Conservation (phyloP, 2,113 vertebrate genomes). For the Cinclus cinclus region DNA sequence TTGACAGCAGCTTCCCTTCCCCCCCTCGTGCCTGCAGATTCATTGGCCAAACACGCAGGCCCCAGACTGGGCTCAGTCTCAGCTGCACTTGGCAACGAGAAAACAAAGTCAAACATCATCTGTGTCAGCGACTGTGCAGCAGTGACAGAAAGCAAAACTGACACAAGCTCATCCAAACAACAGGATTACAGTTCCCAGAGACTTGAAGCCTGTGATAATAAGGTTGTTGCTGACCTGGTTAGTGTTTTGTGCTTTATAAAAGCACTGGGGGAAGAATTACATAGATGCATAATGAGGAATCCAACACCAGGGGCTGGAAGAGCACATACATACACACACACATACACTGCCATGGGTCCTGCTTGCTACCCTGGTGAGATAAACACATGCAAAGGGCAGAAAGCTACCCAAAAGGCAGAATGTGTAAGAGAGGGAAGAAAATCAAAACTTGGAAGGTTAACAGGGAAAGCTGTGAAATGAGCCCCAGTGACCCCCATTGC, state of each 20-base stretch:
- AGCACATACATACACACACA: neutral
- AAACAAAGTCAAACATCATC: conserved; percentile 65
- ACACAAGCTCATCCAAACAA: conserved; percentile 61
- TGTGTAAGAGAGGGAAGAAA: neutral
- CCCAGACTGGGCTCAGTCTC: conserved; percentile 30
- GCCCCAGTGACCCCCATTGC: neutral
- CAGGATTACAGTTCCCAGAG: conserved; percentile 47
- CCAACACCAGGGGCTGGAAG: neutral
- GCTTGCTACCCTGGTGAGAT: neutral
- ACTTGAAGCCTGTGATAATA: conserved; percentile 20
- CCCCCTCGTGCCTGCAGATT: neutral
- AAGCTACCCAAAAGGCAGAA: neutral
- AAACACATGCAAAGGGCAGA: neutral
- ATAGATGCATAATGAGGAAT: neutral
- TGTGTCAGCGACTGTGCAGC: conserved; percentile 32
- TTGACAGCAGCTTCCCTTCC: neutral
- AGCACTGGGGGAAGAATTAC: neutral
- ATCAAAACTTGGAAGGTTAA: neutral
- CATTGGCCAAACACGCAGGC: neutral
- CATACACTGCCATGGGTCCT: neutral
- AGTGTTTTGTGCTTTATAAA: conserved; percentile 11
- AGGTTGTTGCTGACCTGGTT: conserved; percentile 58
- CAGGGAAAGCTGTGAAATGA: neutral
- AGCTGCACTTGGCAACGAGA: conserved; percentile 3
- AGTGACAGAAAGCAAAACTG: conserved; percentile 54